phyloP scores from a whole-genome alignment of 2,888 invertebrate genomes.

The Eupithecia centaureata region DNA sequence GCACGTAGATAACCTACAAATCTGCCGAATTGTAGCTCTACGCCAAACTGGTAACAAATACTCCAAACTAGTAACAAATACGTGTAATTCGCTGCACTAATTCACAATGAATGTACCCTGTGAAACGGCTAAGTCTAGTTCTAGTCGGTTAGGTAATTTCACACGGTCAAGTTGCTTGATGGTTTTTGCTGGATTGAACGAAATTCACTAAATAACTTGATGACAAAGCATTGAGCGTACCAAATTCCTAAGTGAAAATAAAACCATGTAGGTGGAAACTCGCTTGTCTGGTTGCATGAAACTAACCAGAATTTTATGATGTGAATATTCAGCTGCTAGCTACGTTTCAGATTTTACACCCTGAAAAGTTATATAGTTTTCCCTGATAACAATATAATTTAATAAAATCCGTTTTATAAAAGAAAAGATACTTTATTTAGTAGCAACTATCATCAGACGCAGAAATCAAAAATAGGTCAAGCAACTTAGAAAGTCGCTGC shows the following conservation, averaged over 20 bases:
- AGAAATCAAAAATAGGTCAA: not conserved
- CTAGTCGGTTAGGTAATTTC: slow-evolving; percentile 56
- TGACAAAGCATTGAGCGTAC: not conserved
- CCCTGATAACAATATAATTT: not conserved
- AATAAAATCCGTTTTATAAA: not conserved
- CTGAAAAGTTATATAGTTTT: not conserved
- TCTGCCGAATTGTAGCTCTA: slow-evolving; percentile 17
- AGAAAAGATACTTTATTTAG: not conserved
- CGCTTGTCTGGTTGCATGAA: not conserved
- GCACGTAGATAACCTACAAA: slow-evolving; percentile 30
- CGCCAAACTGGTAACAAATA: slow-evolving; percentile 15
- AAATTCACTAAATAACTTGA: not conserved
- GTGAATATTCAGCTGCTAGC: not conserved
- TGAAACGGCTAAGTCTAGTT: slow-evolving; percentile 59
- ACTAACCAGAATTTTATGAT: not conserved
- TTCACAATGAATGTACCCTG: slow-evolving; percentile 68
- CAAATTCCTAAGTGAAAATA: not conserved
- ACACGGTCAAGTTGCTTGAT: slow-evolving; percentile 8
- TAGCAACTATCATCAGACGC: not conserved
- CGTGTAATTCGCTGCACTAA: slow-evolving; percentile 61
- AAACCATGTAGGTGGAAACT: not conserved
- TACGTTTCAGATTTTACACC: not conserved
- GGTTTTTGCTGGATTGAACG: not conserved
- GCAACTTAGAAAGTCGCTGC: not conserved
- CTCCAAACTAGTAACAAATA: slow-evolving; percentile 58